Conservation (phyloP, 2,888 invertebrate species). For the Scaptomyza caliginosa region DNA sequence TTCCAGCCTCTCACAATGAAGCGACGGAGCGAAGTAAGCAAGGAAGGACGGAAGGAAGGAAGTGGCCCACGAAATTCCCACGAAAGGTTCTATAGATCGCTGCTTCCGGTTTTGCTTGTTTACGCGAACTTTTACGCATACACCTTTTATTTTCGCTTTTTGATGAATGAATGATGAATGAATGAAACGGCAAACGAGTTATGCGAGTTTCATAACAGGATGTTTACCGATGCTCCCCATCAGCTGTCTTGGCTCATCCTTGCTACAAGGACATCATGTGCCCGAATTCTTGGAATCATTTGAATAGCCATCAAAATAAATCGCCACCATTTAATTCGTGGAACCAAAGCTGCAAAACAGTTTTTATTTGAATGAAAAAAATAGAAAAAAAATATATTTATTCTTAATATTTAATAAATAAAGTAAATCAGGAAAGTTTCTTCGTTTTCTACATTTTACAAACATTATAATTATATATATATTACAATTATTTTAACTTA, state of each 20-base stretch:
- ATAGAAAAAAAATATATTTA: too few species aligned
- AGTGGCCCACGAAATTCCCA: slow-evolving; percentile 68
- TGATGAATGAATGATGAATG: slow-evolving; percentile 5
- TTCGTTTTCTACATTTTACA: too few species aligned
- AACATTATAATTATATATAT: too few species aligned
- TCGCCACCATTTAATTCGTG: slow-evolving; percentile 29
- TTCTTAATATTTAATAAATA: too few species aligned
- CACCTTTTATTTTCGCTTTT: slow-evolving; percentile 8
- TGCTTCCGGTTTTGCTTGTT: slow-evolving; percentile 60
- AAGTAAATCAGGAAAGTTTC: too few species aligned
- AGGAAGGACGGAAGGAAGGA: slow-evolving; percentile 53
- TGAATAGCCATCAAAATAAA: slow-evolving; percentile 37
- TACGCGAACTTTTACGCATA: slow-evolving; percentile 73
- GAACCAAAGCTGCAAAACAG: slow-evolving; percentile 62
- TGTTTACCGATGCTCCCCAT: slow-evolving; percentile 47
- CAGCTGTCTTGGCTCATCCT: slow-evolving; percentile 15
- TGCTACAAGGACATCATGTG: slow-evolving; percentile 54
- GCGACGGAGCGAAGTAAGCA: slow-evolving; percentile 59
- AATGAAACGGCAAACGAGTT: slow-evolving; percentile 60
- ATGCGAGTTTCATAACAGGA: slow-evolving; percentile 63
- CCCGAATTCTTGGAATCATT: slow-evolving; percentile 58
- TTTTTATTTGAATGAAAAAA: too few species aligned
- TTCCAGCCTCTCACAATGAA: slow-evolving; percentile 1
- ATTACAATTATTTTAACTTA: too few species aligned
- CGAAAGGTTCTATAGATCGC: slow-evolving; percentile 44